These are phyloP conservation scores for Callochromis pleurospilus DNA, from an alignment of 2,113 vertebrate species.

Conservation along the genomic window DNA sequence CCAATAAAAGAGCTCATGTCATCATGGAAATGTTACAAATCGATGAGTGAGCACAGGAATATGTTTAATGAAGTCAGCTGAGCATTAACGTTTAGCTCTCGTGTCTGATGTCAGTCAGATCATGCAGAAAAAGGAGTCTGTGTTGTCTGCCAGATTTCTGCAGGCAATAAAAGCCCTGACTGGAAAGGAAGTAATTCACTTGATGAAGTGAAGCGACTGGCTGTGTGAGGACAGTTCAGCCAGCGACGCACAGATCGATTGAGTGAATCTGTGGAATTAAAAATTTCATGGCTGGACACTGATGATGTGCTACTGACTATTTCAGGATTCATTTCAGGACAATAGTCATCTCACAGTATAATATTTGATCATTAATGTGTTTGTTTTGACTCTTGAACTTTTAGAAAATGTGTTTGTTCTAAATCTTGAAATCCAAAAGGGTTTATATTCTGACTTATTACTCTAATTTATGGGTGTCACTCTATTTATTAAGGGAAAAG, in stretches of 20 bases:
- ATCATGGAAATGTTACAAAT: neutral
- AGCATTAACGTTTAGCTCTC: neutral
- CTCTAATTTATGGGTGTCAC: neutral
- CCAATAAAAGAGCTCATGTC: neutral
- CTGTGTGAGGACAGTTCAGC: neutral
- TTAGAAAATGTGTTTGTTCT: neutral
- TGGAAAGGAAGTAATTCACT: neutral
- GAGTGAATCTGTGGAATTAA: slow-evolving; percentile 6
- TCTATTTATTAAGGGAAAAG: neutral
- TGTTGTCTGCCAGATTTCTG: neutral
- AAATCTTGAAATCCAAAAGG: neutral
- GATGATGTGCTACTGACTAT: neutral
- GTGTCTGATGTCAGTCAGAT: neutral
- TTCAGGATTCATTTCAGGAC: neutral
- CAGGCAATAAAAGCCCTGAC: slow-evolving; percentile 1
- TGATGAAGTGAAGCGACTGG: neutral
- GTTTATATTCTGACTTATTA: neutral
- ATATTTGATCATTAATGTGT: neutral
- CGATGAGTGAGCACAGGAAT: neutral
- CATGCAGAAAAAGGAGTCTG: neutral
- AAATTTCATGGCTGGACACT: neutral
- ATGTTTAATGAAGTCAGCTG: neutral
- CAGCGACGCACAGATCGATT: neutral
- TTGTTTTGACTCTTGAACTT: neutral
- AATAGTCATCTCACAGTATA: neutral